phyloP scores from a whole-genome alignment of 2,797 vertebrate genomes.

The Anguilla anguilla region DNA sequence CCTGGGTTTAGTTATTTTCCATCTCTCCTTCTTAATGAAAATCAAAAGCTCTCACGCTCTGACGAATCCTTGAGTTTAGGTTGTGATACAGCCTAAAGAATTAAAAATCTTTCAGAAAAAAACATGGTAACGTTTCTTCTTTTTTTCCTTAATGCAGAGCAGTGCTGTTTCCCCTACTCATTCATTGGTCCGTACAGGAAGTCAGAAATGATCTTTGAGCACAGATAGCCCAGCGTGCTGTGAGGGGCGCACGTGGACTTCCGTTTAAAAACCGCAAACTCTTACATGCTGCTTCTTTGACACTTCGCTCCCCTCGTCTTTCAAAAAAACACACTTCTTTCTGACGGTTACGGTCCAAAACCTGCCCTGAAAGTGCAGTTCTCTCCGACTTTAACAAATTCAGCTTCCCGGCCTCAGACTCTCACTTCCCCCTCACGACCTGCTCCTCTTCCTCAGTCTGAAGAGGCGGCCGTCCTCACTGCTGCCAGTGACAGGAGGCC shows the following conservation, averaged over 20 bases:
- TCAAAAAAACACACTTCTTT: background rate
- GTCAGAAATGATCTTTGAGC: background rate
- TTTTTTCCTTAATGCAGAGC: background rate
- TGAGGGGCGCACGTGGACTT: background rate
- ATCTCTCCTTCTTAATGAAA: too few species aligned
- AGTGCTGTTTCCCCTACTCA: background rate
- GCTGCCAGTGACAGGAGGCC: background rate
- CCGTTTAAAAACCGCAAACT: background rate
- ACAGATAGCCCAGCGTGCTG: background rate
- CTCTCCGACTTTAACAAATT: background rate
- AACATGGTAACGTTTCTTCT: background rate
- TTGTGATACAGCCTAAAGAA: background rate
- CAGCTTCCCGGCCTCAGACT: background rate
- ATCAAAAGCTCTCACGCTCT: background rate
- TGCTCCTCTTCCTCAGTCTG: background rate
- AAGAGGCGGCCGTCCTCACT: background rate
- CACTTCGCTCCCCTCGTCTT: background rate
- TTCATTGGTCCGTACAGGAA: background rate
- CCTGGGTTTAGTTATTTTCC: background rate
- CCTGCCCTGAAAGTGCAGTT: background rate
- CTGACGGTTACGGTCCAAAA: background rate
- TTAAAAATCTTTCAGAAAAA: background rate
- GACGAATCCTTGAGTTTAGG: too few species aligned
- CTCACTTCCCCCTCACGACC: background rate
- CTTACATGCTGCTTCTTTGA: background rate